A percentile compares a stretch with the other conserved stretches of the same genome.
Evolutionary conservation across 2,888 invertebrate species (phyloP).

Genomic region (Eremobia ochroleuca): DNA sequence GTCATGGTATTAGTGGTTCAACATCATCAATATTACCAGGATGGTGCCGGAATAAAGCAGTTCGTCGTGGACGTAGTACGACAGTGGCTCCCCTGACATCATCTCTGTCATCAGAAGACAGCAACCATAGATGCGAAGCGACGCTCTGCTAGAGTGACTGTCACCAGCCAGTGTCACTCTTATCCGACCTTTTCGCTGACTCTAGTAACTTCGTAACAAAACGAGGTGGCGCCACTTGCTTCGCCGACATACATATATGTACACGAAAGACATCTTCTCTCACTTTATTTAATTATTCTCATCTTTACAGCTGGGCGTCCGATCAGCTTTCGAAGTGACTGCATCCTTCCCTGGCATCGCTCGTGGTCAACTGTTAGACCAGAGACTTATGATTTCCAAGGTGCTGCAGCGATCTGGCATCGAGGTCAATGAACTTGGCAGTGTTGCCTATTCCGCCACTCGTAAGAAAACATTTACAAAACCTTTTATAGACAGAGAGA

Average conservation of each 20-base stretch:
- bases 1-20: not conserved
- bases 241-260: not conserved
- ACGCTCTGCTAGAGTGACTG: not conserved
- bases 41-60: not conserved
- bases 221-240: not conserved
- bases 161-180: not conserved
- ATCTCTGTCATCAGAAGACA: not conserved
- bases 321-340: slow-evolving; percentile 93
- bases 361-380: slow-evolving; percentile 87
- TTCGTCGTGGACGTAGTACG: not conserved
- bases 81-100: not conserved
- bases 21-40: not conserved
- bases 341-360: slow-evolving; percentile 94
- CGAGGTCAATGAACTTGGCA: slow-evolving; percentile 94
- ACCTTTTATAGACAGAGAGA: not conserved
- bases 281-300: not conserved
- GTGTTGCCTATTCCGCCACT: slow-evolving; percentile 93
- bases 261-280: not conserved
- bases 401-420: slow-evolving; percentile 95
- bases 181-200: not conserved
- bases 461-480: slow-evolving; percentile 81
- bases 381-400: slow-evolving; percentile 92
- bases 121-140: not conserved
- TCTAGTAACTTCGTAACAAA: not conserved
- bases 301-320: slow-evolving; percentile 92